Base-by-base conservation (phyloP, 1,140 invertebrate species). In the Bathynomus jamesi region DNA sequence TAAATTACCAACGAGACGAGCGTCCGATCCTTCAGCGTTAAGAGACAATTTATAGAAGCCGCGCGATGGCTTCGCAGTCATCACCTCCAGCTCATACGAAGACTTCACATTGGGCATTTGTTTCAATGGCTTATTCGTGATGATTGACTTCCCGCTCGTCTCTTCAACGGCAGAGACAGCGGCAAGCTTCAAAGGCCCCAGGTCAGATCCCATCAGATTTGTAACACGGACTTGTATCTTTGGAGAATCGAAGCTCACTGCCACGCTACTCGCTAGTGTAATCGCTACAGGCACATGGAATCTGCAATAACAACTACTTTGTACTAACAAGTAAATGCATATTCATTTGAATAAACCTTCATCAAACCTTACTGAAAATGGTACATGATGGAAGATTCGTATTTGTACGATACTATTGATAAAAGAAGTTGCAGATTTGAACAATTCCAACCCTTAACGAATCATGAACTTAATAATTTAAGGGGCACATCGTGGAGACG, bases 21-120 rank as follows among this genome's bases (percentile, higher is more conserved):
- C 72, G 72, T 94, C 87, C 25, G 84, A 78, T 73, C 76, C 80
- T 79, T 75, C 87, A n/a, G 89, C 91, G 78, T 85, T 90, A 7
- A 97, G 79, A 0, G 87, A 87, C 3, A 95, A 84, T 74, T 89
- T 89, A 82, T 97, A 97, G 78, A 93, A 87, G 27, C 94, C 95
- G 76, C 91, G 86, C 8, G 88, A 86, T 29, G 91, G 88, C 74
- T 92, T 93, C 25, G 88, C 86, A 75, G 90, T 86, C 83, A 89
- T 88, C 27, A 96, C 85, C 79, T 95, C 90, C 13, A 95, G 83
- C 28, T 89, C 87, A 80, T 88, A 97, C 40, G 91, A 53, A 3
- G 81, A 89, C 87, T 85, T 86, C 74, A 89, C 87, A 10, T 79
- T 81, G 32, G 84, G 61, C 13, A 83, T 82, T 21, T 83, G 67